These are phyloP conservation scores for Hypomesus transpacificus DNA, from an alignment of 2,113 vertebrate genomes.

Conservation along the genomic window DNA sequence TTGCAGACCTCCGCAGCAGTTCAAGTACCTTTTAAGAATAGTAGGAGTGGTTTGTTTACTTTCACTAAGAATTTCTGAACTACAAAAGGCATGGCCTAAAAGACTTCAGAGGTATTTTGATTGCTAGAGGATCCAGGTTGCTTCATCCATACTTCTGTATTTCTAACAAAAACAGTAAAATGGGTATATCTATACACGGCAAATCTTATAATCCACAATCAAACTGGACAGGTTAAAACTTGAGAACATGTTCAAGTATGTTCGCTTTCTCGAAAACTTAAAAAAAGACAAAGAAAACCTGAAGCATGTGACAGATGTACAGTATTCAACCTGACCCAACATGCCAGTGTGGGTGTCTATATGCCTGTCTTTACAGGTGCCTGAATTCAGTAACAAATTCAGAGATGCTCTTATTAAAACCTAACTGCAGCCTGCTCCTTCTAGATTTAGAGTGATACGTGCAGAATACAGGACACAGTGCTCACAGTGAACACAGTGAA, in stretches of 20 bases:
- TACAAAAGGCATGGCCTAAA: too few relatives aligned
- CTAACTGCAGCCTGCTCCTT: conserved; percentile 19
- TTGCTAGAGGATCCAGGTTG: too few relatives aligned
- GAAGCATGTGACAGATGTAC: background rate
- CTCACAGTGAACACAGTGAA: too few relatives aligned
- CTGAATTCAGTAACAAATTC: conserved; percentile 31
- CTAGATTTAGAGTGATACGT: conserved; percentile 32
- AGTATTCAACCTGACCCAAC: too few relatives aligned
- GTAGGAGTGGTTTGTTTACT: too few relatives aligned
- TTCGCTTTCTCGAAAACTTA: background rate
- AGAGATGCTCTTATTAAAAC: conserved; percentile 49
- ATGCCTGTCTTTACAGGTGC: background rate
- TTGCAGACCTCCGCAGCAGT: too few relatives aligned
- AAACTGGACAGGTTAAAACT: background rate
- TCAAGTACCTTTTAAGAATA: too few relatives aligned
- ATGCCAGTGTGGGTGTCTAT: background rate
- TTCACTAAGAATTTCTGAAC: too few relatives aligned
- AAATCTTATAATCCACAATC: background rate
- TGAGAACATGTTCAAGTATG: background rate
- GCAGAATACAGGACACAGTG: conserved; percentile 39
- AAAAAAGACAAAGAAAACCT: too few relatives aligned
- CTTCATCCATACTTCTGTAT: too few relatives aligned
- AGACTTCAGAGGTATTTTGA: too few relatives aligned
- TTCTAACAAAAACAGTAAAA: background rate
- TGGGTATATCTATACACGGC: background rate